These are phyloP conservation scores for Pristis pectinata DNA, from an alignment of 2,797 vertebrate species.

Conservation along the genomic window DNA sequence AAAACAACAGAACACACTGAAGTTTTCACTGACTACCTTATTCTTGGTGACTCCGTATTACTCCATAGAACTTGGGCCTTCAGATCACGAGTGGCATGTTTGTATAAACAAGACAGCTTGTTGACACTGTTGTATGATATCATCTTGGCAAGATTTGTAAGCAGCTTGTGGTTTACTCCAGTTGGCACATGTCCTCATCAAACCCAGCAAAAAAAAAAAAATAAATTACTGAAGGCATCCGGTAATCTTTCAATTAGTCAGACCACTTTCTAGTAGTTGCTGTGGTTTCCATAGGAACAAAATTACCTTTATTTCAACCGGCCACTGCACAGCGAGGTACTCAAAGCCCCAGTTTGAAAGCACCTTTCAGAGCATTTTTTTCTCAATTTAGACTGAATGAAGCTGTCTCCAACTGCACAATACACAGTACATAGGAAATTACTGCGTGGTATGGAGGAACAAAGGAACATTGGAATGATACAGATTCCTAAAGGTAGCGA, in stretches of 20 bases:
- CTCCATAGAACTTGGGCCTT: not conserved
- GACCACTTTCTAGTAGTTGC: not conserved
- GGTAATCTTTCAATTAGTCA: not conserved
- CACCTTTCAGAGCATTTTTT: not conserved
- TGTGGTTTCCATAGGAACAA: conserved; percentile 17
- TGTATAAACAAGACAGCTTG: not conserved
- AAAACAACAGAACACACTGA: no score
- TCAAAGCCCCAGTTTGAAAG: not conserved
- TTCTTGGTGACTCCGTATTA: not conserved
- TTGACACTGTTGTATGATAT: not conserved
- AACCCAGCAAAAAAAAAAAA: not conserved
- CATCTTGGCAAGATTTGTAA: not conserved
- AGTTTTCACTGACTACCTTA: not conserved
- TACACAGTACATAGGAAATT: no score
- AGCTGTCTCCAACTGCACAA: no score
- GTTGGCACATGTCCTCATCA: not conserved
- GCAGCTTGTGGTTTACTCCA: not conserved
- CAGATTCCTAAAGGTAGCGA: no score
- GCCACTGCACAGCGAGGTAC: not conserved
- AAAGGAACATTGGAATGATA: no score
- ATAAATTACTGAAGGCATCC: not conserved
- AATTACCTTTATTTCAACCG: not conserved
- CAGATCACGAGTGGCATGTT: not conserved
- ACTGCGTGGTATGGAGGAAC: no score
- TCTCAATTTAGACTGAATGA: not conserved